Evolutionary conservation across 2,113 vertebrate genomes (phyloP), one percentile per base, ranked within the genome.

Genomic region (Miniopterus natalensis): DNA sequence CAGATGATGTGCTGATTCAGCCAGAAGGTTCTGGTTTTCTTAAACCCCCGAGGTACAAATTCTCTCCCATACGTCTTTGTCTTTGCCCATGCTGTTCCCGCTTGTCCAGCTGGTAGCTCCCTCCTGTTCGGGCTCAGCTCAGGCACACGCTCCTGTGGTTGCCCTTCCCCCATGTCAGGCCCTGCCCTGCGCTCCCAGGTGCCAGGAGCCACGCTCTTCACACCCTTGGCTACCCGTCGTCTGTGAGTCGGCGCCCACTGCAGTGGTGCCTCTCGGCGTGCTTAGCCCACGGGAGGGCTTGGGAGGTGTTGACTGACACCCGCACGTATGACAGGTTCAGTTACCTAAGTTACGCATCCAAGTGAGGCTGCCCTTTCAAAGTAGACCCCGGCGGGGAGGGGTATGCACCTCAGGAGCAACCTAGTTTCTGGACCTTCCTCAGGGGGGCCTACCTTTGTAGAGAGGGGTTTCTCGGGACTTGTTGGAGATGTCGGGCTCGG

Each of bases 391-490:
- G 29, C 5, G 65, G 31, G 2, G 8, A 27, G 27, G 29, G 29
- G 45, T 12, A 1, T 7, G 15, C 40, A 27, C 8, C 40, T 27
- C 1, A 29, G 57, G 77, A 68, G 45, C 42, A 27, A 2, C 20
- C 51, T 47, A 3, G 45, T 11, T 57, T 65, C 53, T 6, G 13
- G 83, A 17, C 55, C 65, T 66, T 73, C 78, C 92, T 25, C 18
- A 0, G 65, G 68, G 53, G 21, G 8, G 0, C 93, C 95, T 95
- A 99, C 99, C 99, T 99, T 99, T 99, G 95, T 99, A 99, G 11
- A 99, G 99, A 0, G 99, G 99, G 0, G 99, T 99, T 97, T 99
- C 99, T 87, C 98, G 98, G 42, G 98, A 97, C 45, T 98, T 98
- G 96, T 99, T 99, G 61, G 98, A 96, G 75, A 99, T 98, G 92